Evolutionary conservation across 1,140 invertebrate species (phyloP).

Genomic region (Aleiodes sp.): DNA sequence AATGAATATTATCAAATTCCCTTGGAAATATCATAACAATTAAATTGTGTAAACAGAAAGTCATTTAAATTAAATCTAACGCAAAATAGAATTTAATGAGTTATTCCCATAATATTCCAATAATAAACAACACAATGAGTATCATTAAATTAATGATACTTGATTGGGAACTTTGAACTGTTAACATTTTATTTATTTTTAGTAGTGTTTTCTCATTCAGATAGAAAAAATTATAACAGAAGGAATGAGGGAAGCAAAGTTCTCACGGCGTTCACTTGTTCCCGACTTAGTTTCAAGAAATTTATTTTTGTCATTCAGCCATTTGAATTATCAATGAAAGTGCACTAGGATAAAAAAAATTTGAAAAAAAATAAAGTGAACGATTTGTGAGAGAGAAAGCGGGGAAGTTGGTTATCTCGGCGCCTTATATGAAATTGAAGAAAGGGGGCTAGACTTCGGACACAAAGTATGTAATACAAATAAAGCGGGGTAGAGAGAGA

Average conservation of each 20-base stretch:
- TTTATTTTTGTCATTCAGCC: conserved; percentile 12
- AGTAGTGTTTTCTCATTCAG: no score
- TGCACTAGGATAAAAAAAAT: conserved; percentile 1
- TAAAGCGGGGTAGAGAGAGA: neutral
- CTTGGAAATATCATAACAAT: neutral
- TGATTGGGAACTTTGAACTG: neutral
- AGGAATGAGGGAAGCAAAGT: no score
- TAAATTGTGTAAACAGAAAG: neutral
- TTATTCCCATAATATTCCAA: neutral
- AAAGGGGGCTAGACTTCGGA: conserved; percentile 33
- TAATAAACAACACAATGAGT: conserved; percentile 2
- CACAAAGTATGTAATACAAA: conserved; percentile 15
- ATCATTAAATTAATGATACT: neutral
- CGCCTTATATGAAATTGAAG: conserved; percentile 26
- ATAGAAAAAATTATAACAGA: no score
- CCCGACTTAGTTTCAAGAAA: neutral
- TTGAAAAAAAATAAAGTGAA: neutral
- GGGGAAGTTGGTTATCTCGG: conserved; percentile 25
- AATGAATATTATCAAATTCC: neutral
- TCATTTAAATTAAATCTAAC: neutral
- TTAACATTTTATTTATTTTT: neutral
- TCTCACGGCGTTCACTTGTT: neutral
- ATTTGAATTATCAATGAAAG: conserved; percentile 20
- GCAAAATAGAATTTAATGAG: neutral
- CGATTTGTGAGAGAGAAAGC: neutral